phyloP scores from a whole-genome alignment of 2,113 vertebrate genomes.

The Condylura cristata region DNA sequence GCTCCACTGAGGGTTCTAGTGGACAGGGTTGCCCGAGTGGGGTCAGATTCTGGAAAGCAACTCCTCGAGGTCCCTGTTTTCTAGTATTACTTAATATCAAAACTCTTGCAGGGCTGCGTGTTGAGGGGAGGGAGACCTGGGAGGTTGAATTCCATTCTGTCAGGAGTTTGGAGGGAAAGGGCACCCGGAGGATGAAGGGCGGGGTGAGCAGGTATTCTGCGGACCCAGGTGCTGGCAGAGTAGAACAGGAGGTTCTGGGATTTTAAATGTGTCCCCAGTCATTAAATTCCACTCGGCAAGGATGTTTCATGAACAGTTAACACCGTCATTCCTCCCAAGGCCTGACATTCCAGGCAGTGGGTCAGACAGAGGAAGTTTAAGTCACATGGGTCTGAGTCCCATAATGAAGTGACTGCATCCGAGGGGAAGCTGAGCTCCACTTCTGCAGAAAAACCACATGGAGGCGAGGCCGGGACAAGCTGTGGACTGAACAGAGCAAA shows the following conservation, averaged over 20 bases:
- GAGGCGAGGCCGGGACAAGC: too few species aligned
- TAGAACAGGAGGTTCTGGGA: background rate
- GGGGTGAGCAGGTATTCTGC: background rate
- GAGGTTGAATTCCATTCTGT: background rate
- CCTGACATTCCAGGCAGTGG: background rate
- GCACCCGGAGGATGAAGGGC: rapidly evolving
- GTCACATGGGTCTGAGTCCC: background rate
- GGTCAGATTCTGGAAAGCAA: background rate
- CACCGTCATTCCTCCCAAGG: background rate
- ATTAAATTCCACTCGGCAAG: background rate
- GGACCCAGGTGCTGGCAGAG: background rate
- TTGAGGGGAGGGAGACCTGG: background rate
- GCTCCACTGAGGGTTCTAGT: background rate
- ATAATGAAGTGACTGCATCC: background rate
- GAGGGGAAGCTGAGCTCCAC: background rate
- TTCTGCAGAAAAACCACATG: too few species aligned
- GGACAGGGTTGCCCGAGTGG: rapidly evolving
- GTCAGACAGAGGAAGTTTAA: background rate
- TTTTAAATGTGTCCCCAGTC: background rate
- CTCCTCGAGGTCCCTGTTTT: background rate
- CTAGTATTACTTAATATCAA: background rate
- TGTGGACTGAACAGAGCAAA: too few species aligned
- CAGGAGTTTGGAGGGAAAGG: background rate
- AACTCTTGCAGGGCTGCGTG: background rate
- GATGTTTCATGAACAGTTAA: background rate